Evolutionary conservation across 2,888 invertebrate species (phyloP), one percentile per base, ranked within the genome.

Genomic region (Polia nebulosa): DNA sequence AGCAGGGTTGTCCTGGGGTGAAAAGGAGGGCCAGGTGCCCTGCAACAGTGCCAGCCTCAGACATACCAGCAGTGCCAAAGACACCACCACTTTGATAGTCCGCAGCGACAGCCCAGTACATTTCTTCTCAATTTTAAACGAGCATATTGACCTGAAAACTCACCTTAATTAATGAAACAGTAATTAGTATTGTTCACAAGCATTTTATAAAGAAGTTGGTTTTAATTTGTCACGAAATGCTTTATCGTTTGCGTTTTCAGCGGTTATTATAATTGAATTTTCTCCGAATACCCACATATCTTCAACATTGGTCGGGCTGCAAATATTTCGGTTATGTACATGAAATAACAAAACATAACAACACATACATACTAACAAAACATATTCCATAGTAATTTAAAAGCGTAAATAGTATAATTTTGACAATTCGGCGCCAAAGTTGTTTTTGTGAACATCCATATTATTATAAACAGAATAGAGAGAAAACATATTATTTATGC

Each of bases 1-100:
- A 44, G 98, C 97, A 1, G 98, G 98, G 93, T 98, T 98, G 92
- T 98, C 98, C 91, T 98, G 98, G 61, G 97, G 97, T 13, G 97
- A 97, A 92, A 98, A 98, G 82, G 96, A 97, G 7, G 98, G 98
- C 90, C 98, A 96, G 3, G 97, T 96, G 55, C 98, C 98, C 89
- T 97, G 97, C 80, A 98, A 96, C 84, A 98, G 94, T 58, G 97
- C 97, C 80, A 98, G 94, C 59, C 98, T 96, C 63, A 97, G 94
- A 68, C 97, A 97, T 58, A 98, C 93, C 65, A 98, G 96, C 78
- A 97, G 90, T 17, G 97, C 96, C 67, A 97, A 93, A 70, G 97
- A 97, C 56, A 97, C 96, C 49, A 97, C 91, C 72, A 97, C 95
- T 85, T 97, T 97, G 20, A 96, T 96, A 3, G 97, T 96, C 60